phyloP scores from a whole-genome alignment of 2,113 vertebrate genomes.

The Pterocles burchelli region DNA sequence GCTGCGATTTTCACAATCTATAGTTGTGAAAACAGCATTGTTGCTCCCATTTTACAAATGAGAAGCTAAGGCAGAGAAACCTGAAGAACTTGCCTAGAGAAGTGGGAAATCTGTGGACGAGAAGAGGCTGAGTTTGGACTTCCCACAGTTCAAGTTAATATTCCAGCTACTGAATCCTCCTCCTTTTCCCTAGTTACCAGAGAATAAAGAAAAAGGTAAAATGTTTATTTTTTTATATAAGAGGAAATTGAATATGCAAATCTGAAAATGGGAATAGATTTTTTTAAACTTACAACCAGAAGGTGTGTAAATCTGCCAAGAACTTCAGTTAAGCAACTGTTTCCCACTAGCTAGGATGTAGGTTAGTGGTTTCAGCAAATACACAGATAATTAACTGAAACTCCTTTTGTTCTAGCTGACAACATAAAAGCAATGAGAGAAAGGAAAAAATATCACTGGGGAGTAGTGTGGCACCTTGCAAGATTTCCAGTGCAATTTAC shows the following conservation, averaged over 20 bases:
- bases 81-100: not conserved
- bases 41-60: not conserved
- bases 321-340: slow-evolving; percentile 26
- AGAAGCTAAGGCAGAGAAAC: not conserved
- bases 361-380: slow-evolving; percentile 52
- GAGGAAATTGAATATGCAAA: slow-evolving; percentile 2
- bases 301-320: slow-evolving; percentile 45
- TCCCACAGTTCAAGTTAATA: not conserved
- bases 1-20: not conserved
- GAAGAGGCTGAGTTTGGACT: not conserved
- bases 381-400: slow-evolving; percentile 39
- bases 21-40: not conserved
- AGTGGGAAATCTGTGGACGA: not conserved
- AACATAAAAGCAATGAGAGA: slow-evolving; percentile 13
- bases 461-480: not conserved
- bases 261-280: not conserved
- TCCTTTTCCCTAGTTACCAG: not conserved
- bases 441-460: not conserved
- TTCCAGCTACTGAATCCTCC: not conserved
- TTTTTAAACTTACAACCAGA: not conserved
- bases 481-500: not conserved
- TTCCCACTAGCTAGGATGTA: not conserved
- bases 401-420: slow-evolving; percentile 45
- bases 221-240: not conserved
- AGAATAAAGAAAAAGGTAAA: not conserved